Percentiles rank a stretch among this genome's conserved stretches.
These are phyloP conservation scores for Helicoverpa zea DNA, from an alignment of 1,140 invertebrate species.

Conservation along the genomic window DNA sequence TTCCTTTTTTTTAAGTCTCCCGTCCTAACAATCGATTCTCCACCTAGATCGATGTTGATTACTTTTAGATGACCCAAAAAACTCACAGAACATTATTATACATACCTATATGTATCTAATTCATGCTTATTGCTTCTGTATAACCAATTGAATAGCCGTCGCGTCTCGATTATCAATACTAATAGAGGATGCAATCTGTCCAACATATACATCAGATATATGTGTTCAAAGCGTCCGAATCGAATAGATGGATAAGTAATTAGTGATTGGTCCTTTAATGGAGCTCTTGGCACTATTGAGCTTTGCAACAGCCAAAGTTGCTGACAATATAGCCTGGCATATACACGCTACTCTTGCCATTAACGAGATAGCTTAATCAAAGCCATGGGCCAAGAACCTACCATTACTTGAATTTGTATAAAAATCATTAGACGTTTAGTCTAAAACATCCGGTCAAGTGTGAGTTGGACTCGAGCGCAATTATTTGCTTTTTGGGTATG, in stretches of 20 bases:
- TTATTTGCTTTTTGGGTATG: too few relatives aligned
- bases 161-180: constrained; percentile 22
- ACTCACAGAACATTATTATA: neutral
- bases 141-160: neutral
- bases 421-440: neutral
- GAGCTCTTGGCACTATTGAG: neutral
- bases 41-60: too few relatives aligned
- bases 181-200: constrained; percentile 19
- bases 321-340: neutral
- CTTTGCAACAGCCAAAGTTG: neutral
- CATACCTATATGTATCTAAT: neutral
- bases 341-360: neutral
- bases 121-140: neutral
- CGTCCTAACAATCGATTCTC: neutral
- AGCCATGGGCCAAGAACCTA: neutral
- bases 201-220: neutral
- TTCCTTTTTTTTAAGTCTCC: neutral
- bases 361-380: constrained; percentile 1
- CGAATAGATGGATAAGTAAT: constrained; percentile 28
- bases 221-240: neutral
- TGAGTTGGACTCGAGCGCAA: too few relatives aligned
- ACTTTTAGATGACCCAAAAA: neutral
- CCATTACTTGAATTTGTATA: neutral
- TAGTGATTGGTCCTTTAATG: constrained; percentile 24
- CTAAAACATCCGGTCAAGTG: neutral